Base-by-base conservation (phyloP, 30 jellyfish, hydroid and myxozoan genomes). In the Cassiopea andromeda region DNA sequence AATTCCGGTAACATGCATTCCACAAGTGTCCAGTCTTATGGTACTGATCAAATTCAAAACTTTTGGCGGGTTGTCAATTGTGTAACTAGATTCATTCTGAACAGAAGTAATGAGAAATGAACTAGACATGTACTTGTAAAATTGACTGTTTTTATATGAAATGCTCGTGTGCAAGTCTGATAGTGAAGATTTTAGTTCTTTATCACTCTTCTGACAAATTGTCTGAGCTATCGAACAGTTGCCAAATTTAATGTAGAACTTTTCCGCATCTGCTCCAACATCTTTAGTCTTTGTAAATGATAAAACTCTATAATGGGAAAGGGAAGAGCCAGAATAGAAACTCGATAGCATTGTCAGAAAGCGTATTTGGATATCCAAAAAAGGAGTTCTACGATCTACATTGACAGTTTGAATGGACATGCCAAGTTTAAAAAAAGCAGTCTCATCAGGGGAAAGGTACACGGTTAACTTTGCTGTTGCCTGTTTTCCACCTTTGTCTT, bases 401-500 rank as follows among this genome's bases (percentile, higher is more conserved):
- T 46, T 74, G 10, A 64, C 76, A 7, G 91, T 93, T 49, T 80
- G 75, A 85, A 91, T 90, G 58, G 89, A 85, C 73, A 87, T 38
- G 17, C 84, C 60, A 50, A 74, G 82, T 47, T 78, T 69, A 45
- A 47, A 77, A 83, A 84, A 81, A 9, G 18, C 69, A 50, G 71
- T 58, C 45, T 61, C 45, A 48, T 83, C 94, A 2, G 44, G 46
- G 16, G 45, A 44, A 44, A 90, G 85, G 66, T 17, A 46, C 13
- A 90, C 90, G 1, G 57, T 82, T 69, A 90, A 59, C n/a, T 27
- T 47, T 2, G 92, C 77, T 43, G 78, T 27, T 1, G 85, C 90
- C n/a, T 77, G 86, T 27, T 83, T 90, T 5, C 92, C 93, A 1
- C 83, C 84, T 50, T 82, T 90, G 87, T 90, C 97, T 90, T 82